Evolutionary conservation across 30 jellyfish, hydroid and myxozoan genomes (phyloP), one percentile per base, ranked within the genome.

Genomic region (Clytia hemisphaerica): DNA sequence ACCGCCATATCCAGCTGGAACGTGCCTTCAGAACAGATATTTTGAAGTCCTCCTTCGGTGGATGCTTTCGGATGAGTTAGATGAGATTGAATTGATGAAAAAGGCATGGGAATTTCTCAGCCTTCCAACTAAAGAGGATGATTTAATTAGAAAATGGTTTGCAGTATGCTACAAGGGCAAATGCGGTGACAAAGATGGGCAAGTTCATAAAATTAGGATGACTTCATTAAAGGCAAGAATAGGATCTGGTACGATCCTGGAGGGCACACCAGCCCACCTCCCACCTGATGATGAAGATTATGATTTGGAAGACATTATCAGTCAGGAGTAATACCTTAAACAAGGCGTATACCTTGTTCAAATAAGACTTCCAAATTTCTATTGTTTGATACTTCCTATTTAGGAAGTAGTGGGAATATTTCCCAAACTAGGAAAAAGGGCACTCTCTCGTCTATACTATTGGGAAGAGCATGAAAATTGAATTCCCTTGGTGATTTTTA

Each of bases 191-290:
- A 14, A 2, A 57, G 53, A 57, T 30, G 70, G 70, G 7, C 70
- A 36, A 18, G 70, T 57, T 57, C 14, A 3, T 57, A 2, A 4
- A 3, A 57, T 42, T 9, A 12, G 12, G 70, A 57, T 57, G 55
- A 3, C 42, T 4, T 57, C 7, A 2, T 14, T 57, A 30, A 57
- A 57, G 70, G 3, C 45, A 57, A 57, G 28, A 6, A 14, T 57
- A 57, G 70, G 70, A 3, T 57, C 70, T 19, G 45, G 70, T 2
- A 57, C 70, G 3, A 14, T 57, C 14, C 70, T 57, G 3, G 45
- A 57, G 70, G 70, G 28, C 57, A 57, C 57, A 3, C 70, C 70
- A 57, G 3, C 70, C 3, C 70, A 57, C 70, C 70, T 57, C 70
- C 70, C 70, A 57, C 5, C 70, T 57, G 70, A 57, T 57, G 70